Evolutionary conservation across 1,140 invertebrate genomes (phyloP).

Genomic region (Calosoma granatense): DNA sequence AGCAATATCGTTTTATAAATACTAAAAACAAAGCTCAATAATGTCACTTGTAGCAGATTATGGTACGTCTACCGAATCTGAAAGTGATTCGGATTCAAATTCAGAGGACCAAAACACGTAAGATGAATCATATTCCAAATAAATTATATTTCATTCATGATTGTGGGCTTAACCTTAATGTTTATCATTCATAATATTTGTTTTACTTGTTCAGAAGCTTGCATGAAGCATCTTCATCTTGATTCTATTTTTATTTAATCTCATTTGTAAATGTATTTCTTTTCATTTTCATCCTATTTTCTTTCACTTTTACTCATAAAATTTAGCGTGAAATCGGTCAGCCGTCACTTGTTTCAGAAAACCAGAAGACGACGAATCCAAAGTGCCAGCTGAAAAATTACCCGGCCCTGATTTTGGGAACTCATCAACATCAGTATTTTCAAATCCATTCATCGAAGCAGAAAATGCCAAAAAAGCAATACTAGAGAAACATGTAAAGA

Average conservation of each 20-base stretch:
- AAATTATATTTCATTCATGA: neutral
- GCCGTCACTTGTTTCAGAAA: slow-evolving; percentile 28
- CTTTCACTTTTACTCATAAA: too few species aligned
- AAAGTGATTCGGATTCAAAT: slow-evolving; percentile 28
- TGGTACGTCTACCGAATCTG: slow-evolving; percentile 38
- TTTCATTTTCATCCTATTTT: too few species aligned
- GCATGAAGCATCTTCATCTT: too few species aligned
- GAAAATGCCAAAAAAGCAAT: slow-evolving; percentile 78
- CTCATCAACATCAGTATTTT: slow-evolving; percentile 62
- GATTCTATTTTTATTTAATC: too few species aligned
- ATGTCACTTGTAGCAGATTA: slow-evolving; percentile 55
- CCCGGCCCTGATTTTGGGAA: slow-evolving; percentile 42
- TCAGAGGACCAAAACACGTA: slow-evolving; percentile 30
- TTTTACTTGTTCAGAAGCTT: too few species aligned
- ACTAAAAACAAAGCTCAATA: too few species aligned
- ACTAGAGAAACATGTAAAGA: slow-evolving; percentile 88
- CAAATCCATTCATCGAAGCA: slow-evolving; percentile 82
- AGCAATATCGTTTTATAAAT: too few species aligned
- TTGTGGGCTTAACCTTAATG: neutral
- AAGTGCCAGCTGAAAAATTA: slow-evolving; percentile 25
- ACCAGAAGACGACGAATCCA: slow-evolving; percentile 15
- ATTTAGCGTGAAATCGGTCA: slow-evolving; percentile 24
- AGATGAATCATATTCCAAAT: slow-evolving; percentile 1
- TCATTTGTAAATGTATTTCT: too few species aligned
- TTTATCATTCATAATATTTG: too few species aligned